Evolutionary conservation across 1,140 invertebrate genomes (phyloP).

Genomic region (Saccostrea glomerata): DNA sequence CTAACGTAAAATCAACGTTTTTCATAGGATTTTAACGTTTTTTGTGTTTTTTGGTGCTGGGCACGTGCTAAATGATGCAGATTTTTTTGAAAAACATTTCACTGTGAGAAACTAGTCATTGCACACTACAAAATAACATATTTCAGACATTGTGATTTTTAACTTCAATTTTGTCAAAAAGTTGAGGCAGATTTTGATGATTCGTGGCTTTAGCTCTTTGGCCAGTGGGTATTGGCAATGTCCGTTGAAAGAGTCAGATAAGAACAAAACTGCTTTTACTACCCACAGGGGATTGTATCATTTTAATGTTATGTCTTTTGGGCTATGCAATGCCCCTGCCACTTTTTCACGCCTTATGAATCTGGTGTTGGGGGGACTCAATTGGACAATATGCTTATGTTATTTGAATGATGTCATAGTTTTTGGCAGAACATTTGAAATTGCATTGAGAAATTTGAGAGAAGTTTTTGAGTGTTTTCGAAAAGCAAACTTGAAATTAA

Average conservation of each 20-base stretch:
- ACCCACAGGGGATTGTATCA: slow-evolving; percentile 21
- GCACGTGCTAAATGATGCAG: too few species aligned
- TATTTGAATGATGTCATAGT: slow-evolving; percentile 60
- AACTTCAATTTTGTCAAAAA: too few species aligned
- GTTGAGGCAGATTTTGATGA: too few species aligned
- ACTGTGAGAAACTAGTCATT: too few species aligned
- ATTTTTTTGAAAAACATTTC: too few species aligned
- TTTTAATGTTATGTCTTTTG: slow-evolving; percentile 34
- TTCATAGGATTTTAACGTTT: too few species aligned
- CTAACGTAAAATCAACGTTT: too few species aligned
- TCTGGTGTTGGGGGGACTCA: neutral
- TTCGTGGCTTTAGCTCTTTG: too few species aligned
- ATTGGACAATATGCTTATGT: slow-evolving; percentile 36
- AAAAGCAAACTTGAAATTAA: slow-evolving; percentile 46
- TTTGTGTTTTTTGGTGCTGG: too few species aligned
- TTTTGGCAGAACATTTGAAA: slow-evolving; percentile 51
- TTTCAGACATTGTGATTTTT: too few species aligned
- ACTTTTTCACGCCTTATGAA: slow-evolving; percentile 43
- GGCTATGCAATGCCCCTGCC: neutral
- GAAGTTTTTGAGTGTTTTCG: slow-evolving; percentile 51
- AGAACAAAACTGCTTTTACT: slow-evolving; percentile 41
- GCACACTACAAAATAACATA: too few species aligned
- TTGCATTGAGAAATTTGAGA: slow-evolving; percentile 52
- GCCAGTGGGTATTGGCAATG: slow-evolving; percentile 35
- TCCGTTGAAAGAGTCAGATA: slow-evolving; percentile 25